Conservation (phyloP, 2,797 vertebrate species). For the Diceros bicornis region DNA sequence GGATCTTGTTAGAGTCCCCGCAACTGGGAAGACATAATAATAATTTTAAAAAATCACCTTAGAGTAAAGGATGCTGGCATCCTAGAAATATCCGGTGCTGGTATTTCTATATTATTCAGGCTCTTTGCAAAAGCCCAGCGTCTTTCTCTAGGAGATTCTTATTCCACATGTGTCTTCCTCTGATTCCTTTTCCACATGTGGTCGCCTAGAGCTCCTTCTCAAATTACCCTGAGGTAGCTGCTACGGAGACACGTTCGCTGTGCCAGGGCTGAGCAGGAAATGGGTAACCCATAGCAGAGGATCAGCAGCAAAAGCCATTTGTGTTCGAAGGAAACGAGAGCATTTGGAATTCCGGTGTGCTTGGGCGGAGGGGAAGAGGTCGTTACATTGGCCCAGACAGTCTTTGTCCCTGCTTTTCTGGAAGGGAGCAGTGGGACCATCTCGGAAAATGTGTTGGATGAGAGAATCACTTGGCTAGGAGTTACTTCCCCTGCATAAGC, state of each 20-base stretch:
- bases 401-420: constrained; percentile 78
- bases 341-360: constrained; percentile 78
- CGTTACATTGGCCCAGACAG: constrained; percentile 71
- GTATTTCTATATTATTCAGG: constrained; percentile 64
- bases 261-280: constrained; percentile 84
- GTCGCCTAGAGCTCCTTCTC: constrained; percentile 81
- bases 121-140: constrained; percentile 61
- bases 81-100: constrained; percentile 64
- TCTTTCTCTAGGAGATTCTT: constrained; percentile 80
- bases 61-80: constrained; percentile 70
- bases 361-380: constrained; percentile 76
- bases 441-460: constrained; percentile 78
- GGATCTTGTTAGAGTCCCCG: constrained; percentile 45
- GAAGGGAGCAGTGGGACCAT: constrained; percentile 78
- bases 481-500: constrained; percentile 82
- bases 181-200: constrained; percentile 85
- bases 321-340: constrained; percentile 74
- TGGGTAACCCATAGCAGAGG: constrained; percentile 82
- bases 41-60: constrained; percentile 49
- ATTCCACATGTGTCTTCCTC: constrained; percentile 84
- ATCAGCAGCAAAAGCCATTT: constrained; percentile 81
- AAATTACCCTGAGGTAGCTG: constrained; percentile 82
- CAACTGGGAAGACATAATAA: constrained; percentile 52
- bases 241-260: constrained; percentile 73
- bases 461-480: constrained; percentile 81